phyloP scores from a whole-genome alignment of 2,113 vertebrate genomes.

The Erpornis zantholeuca region DNA sequence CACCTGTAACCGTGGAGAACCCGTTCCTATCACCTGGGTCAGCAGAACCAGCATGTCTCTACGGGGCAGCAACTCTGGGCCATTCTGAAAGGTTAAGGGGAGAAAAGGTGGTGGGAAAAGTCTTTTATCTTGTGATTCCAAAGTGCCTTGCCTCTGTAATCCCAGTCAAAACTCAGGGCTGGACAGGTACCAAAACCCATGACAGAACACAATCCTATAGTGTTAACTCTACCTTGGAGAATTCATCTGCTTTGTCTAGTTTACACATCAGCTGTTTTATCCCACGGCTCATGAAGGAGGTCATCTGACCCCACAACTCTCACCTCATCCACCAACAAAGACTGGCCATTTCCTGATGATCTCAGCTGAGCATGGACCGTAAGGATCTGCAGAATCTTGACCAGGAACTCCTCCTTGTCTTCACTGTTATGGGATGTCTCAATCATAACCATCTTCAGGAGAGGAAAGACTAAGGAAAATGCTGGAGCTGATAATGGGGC shows the following conservation, averaged over 20 bases:
- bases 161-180: neutral
- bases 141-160: neutral
- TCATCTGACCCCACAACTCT: neutral
- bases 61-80: constrained; percentile 92
- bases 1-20: constrained; percentile 90
- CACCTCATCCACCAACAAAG: constrained; percentile 86
- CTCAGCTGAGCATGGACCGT: constrained; percentile 86
- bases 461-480: constrained; percentile 90
- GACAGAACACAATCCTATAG: neutral
- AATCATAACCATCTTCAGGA: constrained; percentile 86
- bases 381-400: constrained; percentile 85
- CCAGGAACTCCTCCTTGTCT: constrained; percentile 82
- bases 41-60: constrained; percentile 90
- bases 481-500: constrained; percentile 75
- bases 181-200: neutral
- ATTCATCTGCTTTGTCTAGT: neutral
- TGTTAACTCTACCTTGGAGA: neutral
- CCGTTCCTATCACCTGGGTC: constrained; percentile 84
- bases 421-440: constrained; percentile 80
- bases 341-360: constrained; percentile 50
- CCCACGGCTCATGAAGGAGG: neutral
- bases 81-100: constrained; percentile 73
- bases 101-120: neutral
- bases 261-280: neutral
- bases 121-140: neutral